Evolutionary conservation across 2,113 vertebrate species (phyloP).

Genomic region (Anhinga anhinga): DNA sequence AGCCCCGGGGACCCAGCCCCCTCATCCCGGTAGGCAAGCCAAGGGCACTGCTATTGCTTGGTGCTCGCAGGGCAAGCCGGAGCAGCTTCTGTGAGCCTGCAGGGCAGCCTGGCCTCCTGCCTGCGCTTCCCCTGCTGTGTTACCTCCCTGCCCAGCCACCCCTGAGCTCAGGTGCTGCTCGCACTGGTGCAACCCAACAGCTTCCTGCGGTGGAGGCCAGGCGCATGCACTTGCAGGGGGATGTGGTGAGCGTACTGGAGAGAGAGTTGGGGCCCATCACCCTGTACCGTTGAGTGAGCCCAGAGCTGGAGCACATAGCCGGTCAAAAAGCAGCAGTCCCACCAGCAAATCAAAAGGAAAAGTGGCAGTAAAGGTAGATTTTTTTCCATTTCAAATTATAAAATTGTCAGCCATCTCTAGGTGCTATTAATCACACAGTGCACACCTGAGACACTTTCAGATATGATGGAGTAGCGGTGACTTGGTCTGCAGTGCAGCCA

Average conservation of each 20-base stretch:
- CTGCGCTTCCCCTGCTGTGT: background rate
- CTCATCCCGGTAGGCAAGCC: rapidly evolving
- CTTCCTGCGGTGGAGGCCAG: background rate
- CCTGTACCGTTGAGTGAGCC: background rate
- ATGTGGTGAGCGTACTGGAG: rapidly evolving
- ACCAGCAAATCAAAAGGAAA: background rate
- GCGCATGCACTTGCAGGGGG: background rate
- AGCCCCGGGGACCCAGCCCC: rapidly evolving
- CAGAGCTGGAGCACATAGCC: background rate
- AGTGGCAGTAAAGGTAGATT: background rate
- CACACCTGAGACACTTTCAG: background rate
- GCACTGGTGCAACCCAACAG: background rate
- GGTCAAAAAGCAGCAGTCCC: background rate
- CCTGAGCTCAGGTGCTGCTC: background rate
- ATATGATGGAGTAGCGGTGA: background rate
- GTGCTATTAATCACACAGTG: background rate
- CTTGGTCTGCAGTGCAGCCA: background rate
- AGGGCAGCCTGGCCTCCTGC: background rate
- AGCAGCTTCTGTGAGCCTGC: background rate
- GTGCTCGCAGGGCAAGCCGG: background rate
- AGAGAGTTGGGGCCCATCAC: background rate
- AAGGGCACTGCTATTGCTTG: background rate
- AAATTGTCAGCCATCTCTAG: background rate
- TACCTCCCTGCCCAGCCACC: background rate
- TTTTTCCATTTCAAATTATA: background rate